Percentiles rank a stretch among this genome's conserved stretches.
These are phyloP conservation scores for Zapornia atra DNA, from an alignment of 2,113 vertebrate genomes.

Conservation along the genomic window DNA sequence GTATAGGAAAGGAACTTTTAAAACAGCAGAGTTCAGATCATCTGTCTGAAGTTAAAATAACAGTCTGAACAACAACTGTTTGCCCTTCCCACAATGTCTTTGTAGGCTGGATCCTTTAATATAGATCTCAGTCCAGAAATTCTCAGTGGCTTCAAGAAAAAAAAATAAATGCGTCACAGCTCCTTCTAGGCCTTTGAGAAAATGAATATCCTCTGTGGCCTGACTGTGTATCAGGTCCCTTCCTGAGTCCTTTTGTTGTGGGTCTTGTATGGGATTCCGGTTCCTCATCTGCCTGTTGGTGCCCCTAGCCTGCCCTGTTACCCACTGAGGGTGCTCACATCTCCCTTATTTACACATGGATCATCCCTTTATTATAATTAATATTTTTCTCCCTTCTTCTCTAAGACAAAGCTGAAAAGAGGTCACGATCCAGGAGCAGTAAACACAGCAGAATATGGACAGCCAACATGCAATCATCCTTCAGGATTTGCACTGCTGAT, in stretches of 20 bases:
- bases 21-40: neutral
- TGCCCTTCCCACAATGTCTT: neutral
- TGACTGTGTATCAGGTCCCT: neutral
- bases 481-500: neutral
- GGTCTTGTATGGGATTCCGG: neutral
- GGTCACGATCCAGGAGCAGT: neutral
- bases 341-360: neutral
- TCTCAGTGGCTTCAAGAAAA: neutral
- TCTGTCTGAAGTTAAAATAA: neutral
- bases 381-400: neutral
- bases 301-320: neutral
- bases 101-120: neutral
- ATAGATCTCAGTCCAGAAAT: neutral
- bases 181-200: neutral
- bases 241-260: neutral
- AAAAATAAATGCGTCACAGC: neutral
- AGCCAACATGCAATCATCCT: neutral
- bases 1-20: neutral
- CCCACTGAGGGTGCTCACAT: accelerated
- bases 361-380: neutral
- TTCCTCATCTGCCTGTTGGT: neutral
- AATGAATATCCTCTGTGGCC: neutral
- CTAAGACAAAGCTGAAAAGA: neutral
- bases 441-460: neutral
- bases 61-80: neutral